Base-by-base conservation (phyloP, 2,797 vertebrate genomes). In the Tokudaia muenninki region DNA sequence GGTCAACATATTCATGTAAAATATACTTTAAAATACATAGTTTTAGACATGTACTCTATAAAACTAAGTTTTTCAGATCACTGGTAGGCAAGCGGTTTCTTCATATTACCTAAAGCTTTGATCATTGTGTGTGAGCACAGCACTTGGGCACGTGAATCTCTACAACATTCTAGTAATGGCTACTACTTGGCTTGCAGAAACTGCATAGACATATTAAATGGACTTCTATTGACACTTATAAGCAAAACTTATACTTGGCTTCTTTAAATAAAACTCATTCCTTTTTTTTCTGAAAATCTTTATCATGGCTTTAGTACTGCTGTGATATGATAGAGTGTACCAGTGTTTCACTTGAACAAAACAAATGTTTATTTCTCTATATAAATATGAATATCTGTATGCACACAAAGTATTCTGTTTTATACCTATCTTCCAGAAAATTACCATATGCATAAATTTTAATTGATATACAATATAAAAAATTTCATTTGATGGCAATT, bases 401-500 rank as follows among this genome's bases (percentile, higher is more conserved):
- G 13, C 2, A 79, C 17, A 44, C 19, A 91, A 7, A 87, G 34
- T 81, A 77, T 55, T 12, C 63, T 17, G 3, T 50, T 95, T 83
- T 87, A 34, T 77, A 87, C 24, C 21, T 79, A 37, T 65, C 67
- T 93, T 91, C 63, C 52, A 94, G 14, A 86, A 74, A 91, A 82
- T 6, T 47, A 44, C 22, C 59, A 92, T 79, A 87, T 80, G n/a
- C 47, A 57, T 87, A 83, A 10, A 89, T n/a, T 92, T 82, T 87
- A 63, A 59, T 34, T 90, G 3, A 19, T 78, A 65, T 78, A 24
- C 4, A 6, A 4, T 65, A 77, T 52, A 80, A 87, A 92, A 92
- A 94, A 87, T 63, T 65, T 93, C 2, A 90, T 90, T 88, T 96
- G 29, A 6, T 80, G 21, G 91, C 37, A 78, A 67, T 74, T 83